A percentile compares a stretch with the other conserved stretches of the same genome.
These are phyloP conservation scores for Rhinella marina DNA, from an alignment of 2,797 vertebrate species.

Conservation along the genomic window DNA sequence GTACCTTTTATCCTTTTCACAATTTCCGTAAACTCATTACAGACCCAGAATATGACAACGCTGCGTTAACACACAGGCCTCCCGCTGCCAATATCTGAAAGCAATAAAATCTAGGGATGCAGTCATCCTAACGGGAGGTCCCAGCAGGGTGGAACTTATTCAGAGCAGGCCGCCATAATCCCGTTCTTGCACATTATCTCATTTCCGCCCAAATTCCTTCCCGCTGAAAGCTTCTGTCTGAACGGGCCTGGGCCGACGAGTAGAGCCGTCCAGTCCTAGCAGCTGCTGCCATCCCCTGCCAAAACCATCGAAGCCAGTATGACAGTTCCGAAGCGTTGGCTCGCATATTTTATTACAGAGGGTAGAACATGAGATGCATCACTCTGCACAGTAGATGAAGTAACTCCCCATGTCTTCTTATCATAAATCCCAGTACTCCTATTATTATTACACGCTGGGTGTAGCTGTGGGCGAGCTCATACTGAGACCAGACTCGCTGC, in stretches of 20 bases:
- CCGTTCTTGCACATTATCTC: background rate
- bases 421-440: constrained; percentile 11
- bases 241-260: background rate
- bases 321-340: background rate
- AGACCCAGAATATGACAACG: background rate
- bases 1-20: background rate
- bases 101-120: no score
- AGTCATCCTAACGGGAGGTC: background rate
- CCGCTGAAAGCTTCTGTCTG: background rate
- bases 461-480: background rate
- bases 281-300: constrained; percentile 23
- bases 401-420: background rate
- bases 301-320: background rate
- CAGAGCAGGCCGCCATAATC: background rate
- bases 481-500: background rate
- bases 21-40: background rate
- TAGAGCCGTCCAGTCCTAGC: constrained; percentile 5
- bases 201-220: background rate
- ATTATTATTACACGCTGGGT: constrained; percentile 17
- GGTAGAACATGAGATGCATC: background rate
- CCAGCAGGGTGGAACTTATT: background rate
- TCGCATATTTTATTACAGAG: constrained; percentile 5
- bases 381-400: constrained; percentile 7
- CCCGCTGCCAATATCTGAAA: no score
- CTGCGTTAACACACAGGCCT: no score